A percentile compares a stretch with the other conserved stretches of the same genome.
phyloP scores from a whole-genome alignment of 2,888 invertebrate species.

The Embidobia sp. region DNA sequence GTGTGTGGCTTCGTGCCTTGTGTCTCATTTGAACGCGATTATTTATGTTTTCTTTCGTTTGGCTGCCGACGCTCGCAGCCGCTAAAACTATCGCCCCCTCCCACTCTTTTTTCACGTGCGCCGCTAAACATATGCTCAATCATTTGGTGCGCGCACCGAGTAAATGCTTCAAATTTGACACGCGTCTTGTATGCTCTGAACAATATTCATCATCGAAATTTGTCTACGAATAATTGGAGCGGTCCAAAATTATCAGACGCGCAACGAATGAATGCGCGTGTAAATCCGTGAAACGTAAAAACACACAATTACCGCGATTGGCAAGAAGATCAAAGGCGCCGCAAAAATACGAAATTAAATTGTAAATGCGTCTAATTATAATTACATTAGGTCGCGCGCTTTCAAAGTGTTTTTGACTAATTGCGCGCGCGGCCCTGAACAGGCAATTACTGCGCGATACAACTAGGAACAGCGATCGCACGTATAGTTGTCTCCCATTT shows the following conservation, averaged over 20 bases:
- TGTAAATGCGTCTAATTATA: constrained; percentile 60
- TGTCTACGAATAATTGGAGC: not conserved
- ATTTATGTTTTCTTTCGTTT: constrained; percentile 80
- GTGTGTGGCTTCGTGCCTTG: constrained; percentile 69
- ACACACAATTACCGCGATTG: constrained; percentile 32
- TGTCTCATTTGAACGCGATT: constrained; percentile 81
- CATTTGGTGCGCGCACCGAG: constrained; percentile 10
- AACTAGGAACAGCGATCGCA: constrained; percentile 61
- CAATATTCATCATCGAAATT: not conserved
- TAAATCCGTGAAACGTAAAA: constrained; percentile 16
- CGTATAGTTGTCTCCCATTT: constrained; percentile 65
- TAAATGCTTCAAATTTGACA: constrained; percentile 27
- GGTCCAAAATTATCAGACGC: too few species aligned
- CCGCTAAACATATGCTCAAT: constrained; percentile 46
- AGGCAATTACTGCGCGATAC: constrained; percentile 62
- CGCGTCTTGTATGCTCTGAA: constrained; percentile 6
- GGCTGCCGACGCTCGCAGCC: constrained; percentile 77
- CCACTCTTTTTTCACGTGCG: constrained; percentile 61
- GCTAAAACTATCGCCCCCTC: constrained; percentile 78
- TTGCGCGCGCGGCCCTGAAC: constrained; percentile 49
- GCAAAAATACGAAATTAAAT: constrained; percentile 48
- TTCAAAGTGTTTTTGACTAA: constrained; percentile 63
- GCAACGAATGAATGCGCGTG: not conserved
- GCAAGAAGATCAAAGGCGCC: constrained; percentile 35
- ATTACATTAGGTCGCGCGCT: constrained; percentile 51